Conservation (phyloP, 1,140 invertebrate genomes). For the Holcopasites calliopsidis region DNA sequence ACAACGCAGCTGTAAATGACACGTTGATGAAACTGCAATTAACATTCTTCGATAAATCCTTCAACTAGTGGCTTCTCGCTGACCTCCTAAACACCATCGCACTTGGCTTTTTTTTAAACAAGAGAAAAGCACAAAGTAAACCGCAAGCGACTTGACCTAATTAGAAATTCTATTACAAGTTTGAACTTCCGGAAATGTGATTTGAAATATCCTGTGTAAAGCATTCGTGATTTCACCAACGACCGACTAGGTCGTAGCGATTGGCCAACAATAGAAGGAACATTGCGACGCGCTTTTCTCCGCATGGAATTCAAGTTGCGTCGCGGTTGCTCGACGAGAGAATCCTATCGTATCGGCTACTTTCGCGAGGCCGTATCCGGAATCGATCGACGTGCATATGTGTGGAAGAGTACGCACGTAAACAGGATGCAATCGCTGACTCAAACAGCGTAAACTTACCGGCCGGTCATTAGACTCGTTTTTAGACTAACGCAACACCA, state of each 20-base stretch:
- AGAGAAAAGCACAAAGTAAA: background rate
- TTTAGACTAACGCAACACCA: slow-evolving; percentile 6
- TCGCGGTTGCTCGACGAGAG: slow-evolving; percentile 14
- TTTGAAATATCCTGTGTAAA: background rate
- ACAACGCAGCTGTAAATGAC: too few relatives aligned
- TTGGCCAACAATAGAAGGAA: slow-evolving; percentile 50
- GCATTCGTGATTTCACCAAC: slow-evolving; percentile 32
- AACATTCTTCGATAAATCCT: background rate
- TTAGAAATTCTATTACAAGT: too few relatives aligned
- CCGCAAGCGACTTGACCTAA: too few relatives aligned
- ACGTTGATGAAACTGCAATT: too few relatives aligned
- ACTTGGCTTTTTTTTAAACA: too few relatives aligned
- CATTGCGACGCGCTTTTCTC: slow-evolving; percentile 56
- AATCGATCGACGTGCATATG: slow-evolving; percentile 53
- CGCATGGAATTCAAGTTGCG: slow-evolving; percentile 56
- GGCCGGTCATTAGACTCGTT: slow-evolving; percentile 54
- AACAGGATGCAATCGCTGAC: slow-evolving; percentile 65
- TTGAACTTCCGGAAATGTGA: background rate
- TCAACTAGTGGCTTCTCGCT: background rate
- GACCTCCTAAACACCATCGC: background rate
- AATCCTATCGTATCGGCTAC: slow-evolving; percentile 58
- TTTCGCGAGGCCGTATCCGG: slow-evolving; percentile 68
- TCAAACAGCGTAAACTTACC: slow-evolving; percentile 30
- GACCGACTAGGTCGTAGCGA: slow-evolving; percentile 7
- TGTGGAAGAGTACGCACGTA: slow-evolving; percentile 32